phyloP scores from a whole-genome alignment of 2,888 invertebrate species.

The Tinea semifulvella region DNA sequence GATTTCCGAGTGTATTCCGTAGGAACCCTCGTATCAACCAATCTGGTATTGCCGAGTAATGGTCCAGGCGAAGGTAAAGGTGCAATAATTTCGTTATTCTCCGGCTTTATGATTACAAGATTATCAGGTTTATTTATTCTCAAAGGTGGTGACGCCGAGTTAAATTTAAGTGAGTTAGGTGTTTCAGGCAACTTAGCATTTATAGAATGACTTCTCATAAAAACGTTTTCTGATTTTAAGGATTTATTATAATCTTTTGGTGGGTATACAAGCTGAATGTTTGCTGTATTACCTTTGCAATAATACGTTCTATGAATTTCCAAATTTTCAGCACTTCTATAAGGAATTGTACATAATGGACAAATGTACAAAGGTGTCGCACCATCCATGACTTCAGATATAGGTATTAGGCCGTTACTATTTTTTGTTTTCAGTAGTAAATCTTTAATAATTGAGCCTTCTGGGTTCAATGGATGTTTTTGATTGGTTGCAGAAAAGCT shows the following conservation, averaged over 20 bases:
- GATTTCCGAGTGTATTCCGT: slow-evolving; percentile 50
- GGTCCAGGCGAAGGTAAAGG: slow-evolving; percentile 86
- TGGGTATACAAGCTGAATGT: slow-evolving; percentile 30
- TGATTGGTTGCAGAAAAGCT: slow-evolving; percentile 57
- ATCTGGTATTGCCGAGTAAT: slow-evolving; percentile 80
- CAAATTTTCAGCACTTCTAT: slow-evolving; percentile 81
- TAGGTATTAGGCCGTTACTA: slow-evolving; percentile 42
- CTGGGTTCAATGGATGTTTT: slow-evolving; percentile 72
- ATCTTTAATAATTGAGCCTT: slow-evolving; percentile 79
- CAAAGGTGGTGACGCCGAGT: slow-evolving; percentile 36
- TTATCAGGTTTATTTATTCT: slow-evolving; percentile 64
- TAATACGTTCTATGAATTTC: slow-evolving; percentile 83
- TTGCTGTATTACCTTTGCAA: slow-evolving; percentile 72
- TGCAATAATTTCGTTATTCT: slow-evolving; percentile 58
- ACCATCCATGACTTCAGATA: slow-evolving; percentile 67
- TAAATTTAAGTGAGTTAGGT: slow-evolving; percentile 41
- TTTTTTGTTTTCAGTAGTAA: slow-evolving; percentile 75
- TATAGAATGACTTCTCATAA: slow-evolving; percentile 68
- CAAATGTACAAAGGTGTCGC: slow-evolving; percentile 73
- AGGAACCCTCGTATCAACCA: slow-evolving; percentile 71
- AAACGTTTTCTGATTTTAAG: slow-evolving; percentile 52
- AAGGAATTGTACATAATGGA: slow-evolving; percentile 79
- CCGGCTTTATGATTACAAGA: slow-evolving; percentile 58
- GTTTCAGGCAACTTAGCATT: slow-evolving; percentile 66
- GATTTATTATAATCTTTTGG: slow-evolving; percentile 43